phyloP scores from a whole-genome alignment of 53 echinoderm and acorn worm species.

The Actinopyga echinites region DNA sequence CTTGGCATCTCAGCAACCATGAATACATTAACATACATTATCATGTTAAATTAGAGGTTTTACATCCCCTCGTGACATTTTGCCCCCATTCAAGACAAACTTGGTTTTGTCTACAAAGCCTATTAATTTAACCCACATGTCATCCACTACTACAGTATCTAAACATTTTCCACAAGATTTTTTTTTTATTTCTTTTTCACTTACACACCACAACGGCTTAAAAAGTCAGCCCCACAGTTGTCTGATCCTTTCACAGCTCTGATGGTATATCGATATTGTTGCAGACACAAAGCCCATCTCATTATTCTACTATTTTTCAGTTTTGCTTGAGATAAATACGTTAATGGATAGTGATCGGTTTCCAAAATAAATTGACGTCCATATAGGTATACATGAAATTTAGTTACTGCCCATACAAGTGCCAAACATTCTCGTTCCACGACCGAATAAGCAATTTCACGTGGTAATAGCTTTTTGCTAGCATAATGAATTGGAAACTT shows the following conservation, averaged over 20 bases:
- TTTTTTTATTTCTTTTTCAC: too few relatives aligned
- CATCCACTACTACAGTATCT: too few relatives aligned
- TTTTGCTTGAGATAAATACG: slow-evolving; percentile 21
- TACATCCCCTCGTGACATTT: too few relatives aligned
- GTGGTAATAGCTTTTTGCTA: slow-evolving; percentile 44
- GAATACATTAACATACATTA: too few relatives aligned
- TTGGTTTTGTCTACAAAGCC: too few relatives aligned
- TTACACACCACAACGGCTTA: slow-evolving; percentile 35
- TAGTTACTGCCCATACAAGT: slow-evolving; percentile 42
- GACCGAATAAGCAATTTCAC: slow-evolving; percentile 36
- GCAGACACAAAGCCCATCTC: slow-evolving; percentile 47
- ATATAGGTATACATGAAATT: slow-evolving; percentile 36
- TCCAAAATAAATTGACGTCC: slow-evolving; percentile 41
- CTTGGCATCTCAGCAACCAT: too few relatives aligned
- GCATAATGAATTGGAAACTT: slow-evolving; percentile 38
- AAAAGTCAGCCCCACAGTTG: slow-evolving; percentile 50
- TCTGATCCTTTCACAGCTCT: slow-evolving; percentile 35
- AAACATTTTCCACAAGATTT: too few relatives aligned
- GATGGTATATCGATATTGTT: slow-evolving; percentile 39
- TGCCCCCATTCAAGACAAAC: too few relatives aligned
- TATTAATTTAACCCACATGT: too few relatives aligned
- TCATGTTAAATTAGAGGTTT: too few relatives aligned
- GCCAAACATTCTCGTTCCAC: slow-evolving; percentile 61
- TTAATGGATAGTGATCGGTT: slow-evolving; percentile 46
- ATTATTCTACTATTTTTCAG: slow-evolving; percentile 35